Conservation (phyloP, 2,113 vertebrate species). For the Perca schrenkii region DNA sequence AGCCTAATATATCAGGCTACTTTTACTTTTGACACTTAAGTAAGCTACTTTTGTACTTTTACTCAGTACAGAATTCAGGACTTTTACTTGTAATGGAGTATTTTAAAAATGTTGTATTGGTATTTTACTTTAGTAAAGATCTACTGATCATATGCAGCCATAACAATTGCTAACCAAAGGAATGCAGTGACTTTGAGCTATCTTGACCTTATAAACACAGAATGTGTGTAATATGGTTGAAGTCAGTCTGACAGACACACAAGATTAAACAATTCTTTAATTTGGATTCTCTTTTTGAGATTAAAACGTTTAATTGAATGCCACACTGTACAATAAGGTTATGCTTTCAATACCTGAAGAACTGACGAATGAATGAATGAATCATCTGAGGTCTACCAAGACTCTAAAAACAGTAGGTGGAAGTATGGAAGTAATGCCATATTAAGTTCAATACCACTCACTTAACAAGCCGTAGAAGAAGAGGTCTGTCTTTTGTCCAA, state of each 20-base stretch:
- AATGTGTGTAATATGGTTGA: neutral
- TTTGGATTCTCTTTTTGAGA: neutral
- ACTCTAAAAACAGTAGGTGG: neutral
- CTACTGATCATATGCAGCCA: too few species aligned
- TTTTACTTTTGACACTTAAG: neutral
- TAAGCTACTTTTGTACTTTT: neutral
- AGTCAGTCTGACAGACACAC: neutral
- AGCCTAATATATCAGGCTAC: neutral
- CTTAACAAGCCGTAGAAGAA: constrained; percentile 22
- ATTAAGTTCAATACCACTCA: neutral
- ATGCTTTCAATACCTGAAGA: too few species aligned
- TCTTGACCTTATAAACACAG: neutral
- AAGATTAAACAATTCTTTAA: neutral
- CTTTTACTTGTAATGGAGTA: neutral
- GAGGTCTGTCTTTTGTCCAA: constrained; percentile 59
- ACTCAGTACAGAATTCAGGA: neutral
- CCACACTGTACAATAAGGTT: too few species aligned
- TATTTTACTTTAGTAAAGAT: neutral
- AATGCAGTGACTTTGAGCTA: neutral
- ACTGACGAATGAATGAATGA: too few species aligned
- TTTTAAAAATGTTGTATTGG: neutral
- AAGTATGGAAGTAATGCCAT: constrained; percentile 21
- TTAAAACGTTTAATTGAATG: too few species aligned
- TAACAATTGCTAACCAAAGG: neutral
- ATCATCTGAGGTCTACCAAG: neutral